Percentiles rank a stretch among this genome's conserved stretches.
These are phyloP conservation scores for Emydura subglobosa DNA, from an alignment of 2,113 vertebrate genomes.

Conservation along the genomic window DNA sequence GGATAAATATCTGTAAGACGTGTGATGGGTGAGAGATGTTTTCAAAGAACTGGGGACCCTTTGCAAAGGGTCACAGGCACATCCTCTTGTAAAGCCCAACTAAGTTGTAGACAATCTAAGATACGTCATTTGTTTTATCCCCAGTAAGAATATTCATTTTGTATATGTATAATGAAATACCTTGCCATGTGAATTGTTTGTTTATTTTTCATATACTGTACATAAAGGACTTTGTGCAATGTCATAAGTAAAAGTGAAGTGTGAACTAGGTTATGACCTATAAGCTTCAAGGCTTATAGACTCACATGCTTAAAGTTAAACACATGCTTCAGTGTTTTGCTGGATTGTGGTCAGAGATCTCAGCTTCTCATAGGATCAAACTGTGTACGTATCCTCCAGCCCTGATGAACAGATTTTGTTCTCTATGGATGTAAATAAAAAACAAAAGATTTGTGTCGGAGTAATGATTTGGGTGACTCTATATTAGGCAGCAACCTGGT, in stretches of 20 bases:
- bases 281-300: neutral
- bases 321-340: neutral
- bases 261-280: accelerated
- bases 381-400: neutral
- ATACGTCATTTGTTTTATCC: neutral
- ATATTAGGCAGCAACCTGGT: neutral
- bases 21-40: neutral
- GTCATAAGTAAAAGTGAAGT: neutral
- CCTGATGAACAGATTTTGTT: neutral
- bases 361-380: neutral
- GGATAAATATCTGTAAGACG: neutral
- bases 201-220: accelerated
- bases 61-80: neutral
- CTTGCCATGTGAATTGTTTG: neutral
- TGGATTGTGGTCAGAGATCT: neutral
- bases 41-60: neutral
- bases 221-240: neutral
- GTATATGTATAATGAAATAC: neutral
- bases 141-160: neutral
- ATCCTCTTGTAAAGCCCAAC: neutral
- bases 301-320: neutral
- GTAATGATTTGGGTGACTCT: neutral
- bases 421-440: neutral
- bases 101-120: neutral
- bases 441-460: neutral